Conservation (phyloP, 2,888 invertebrate species). For the Eremobia ochroleuca region DNA sequence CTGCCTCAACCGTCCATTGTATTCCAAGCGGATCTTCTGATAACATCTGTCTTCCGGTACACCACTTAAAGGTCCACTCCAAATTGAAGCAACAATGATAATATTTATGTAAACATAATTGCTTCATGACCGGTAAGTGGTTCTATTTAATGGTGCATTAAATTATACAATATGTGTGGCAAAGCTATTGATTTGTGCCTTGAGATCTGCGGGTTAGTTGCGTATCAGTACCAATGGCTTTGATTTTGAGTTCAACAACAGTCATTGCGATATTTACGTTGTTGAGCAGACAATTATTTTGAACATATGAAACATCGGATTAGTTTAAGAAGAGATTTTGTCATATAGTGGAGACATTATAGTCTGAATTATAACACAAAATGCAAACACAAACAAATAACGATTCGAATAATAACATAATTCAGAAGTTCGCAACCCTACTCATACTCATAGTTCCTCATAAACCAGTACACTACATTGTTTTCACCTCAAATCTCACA, state of each 20-base stretch:
- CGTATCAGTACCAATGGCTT: neutral
- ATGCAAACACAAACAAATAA: neutral
- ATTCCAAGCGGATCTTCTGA: slow-evolving; percentile 24
- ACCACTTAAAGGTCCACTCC: slow-evolving; percentile 19
- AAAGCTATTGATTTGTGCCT: slow-evolving; percentile 8
- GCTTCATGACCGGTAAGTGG: slow-evolving; percentile 19
- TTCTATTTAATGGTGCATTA: slow-evolving; percentile 33
- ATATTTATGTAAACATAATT: slow-evolving; percentile 42
- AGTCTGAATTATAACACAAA: neutral
- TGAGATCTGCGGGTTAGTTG: slow-evolving; percentile 1
- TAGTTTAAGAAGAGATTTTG: neutral
- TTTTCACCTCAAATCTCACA: slow-evolving; percentile 15
- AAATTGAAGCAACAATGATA: slow-evolving; percentile 16
- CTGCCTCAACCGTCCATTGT: slow-evolving; percentile 1
- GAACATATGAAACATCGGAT: neutral
- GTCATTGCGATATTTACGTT: neutral
- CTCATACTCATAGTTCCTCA: neutral
- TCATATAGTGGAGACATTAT: neutral
- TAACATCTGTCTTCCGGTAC: slow-evolving; percentile 4
- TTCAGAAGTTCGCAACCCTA: neutral
- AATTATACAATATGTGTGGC: slow-evolving; percentile 26
- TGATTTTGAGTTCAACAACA: neutral
- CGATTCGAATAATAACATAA: neutral
- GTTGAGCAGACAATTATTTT: neutral
- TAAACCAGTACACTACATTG: slow-evolving; percentile 24